These are phyloP conservation scores for Ctena decussata DNA, from an alignment of 2,888 invertebrate genomes.

Conservation along the genomic window DNA sequence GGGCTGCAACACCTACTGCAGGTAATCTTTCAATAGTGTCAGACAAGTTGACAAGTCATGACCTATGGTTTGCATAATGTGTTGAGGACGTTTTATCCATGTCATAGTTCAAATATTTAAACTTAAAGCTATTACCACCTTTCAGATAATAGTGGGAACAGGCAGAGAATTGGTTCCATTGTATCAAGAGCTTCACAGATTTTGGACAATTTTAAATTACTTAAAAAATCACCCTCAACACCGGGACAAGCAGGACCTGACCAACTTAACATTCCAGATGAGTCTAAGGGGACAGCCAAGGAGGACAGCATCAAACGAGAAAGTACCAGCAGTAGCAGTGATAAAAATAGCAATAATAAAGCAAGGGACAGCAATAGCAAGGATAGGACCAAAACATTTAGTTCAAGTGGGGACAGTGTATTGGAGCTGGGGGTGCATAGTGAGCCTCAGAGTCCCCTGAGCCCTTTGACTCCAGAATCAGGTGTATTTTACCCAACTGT, in stretches of 20 bases:
- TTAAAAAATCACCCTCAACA: not conserved
- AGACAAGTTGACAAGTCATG: too few relatives aligned
- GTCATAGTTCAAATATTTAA: too few relatives aligned
- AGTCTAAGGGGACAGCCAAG: not conserved
- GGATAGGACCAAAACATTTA: not conserved
- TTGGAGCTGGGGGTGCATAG: not conserved
- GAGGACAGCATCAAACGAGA: not conserved
- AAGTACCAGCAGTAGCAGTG: not conserved
- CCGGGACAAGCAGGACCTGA: not conserved
- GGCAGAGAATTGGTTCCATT: constrained; percentile 73
- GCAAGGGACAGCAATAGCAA: not conserved
- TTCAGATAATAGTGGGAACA: not conserved
- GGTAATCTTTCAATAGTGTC: too few relatives aligned
- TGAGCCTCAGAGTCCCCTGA: not conserved
- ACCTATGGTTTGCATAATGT: too few relatives aligned
- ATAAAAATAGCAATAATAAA: not conserved
- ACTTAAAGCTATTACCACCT: not conserved
- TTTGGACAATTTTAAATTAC: constrained; percentile 74
- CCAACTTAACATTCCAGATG: not conserved
- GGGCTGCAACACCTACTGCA: too few relatives aligned
- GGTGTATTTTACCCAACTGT: constrained; percentile 14
- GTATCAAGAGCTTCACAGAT: constrained; percentile 78
- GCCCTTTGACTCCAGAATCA: constrained; percentile 22
- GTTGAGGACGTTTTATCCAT: too few relatives aligned
- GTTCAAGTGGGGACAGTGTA: not conserved